Evolutionary conservation across 2,797 vertebrate genomes (phyloP).

Genomic region (Schizopygopsis malacanthus): DNA sequence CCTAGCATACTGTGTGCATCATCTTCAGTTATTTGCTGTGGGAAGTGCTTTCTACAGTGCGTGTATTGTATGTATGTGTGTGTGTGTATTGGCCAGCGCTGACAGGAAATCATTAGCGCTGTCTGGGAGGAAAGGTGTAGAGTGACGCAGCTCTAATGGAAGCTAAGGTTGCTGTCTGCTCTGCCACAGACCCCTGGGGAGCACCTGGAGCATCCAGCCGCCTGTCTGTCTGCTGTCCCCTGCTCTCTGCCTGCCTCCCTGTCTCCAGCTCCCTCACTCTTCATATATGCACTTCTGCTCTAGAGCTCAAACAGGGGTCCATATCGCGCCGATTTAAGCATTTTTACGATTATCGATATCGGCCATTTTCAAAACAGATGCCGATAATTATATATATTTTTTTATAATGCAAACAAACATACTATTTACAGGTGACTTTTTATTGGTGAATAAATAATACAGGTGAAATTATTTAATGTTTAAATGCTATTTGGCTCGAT

Average conservation of each 20-base stretch:
- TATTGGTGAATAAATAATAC: too few relatives aligned
- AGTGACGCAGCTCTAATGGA: constrained; percentile 49
- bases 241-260: constrained; percentile 19
- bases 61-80: constrained; percentile 20
- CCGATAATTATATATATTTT: too few relatives aligned
- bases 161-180: constrained; percentile 54
- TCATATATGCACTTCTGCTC: neutral
- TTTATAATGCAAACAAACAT: too few relatives aligned
- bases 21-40: constrained; percentile 30
- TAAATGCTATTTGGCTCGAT: too few relatives aligned
- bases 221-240: constrained; percentile 28
- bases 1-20: neutral
- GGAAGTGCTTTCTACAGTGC: constrained; percentile 20
- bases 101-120: constrained; percentile 56
- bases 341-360: too few relatives aligned
- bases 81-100: constrained; percentile 33
- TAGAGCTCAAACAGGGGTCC: constrained; percentile 2
- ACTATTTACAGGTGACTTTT: too few relatives aligned
- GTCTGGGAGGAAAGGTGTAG: constrained; percentile 44
- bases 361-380: too few relatives aligned
- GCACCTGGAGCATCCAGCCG: constrained; percentile 14
- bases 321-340: too few relatives aligned
- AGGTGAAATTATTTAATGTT: too few relatives aligned
- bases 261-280: neutral
- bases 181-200: constrained; percentile 27